Evolutionary conservation across 2,797 vertebrate species (phyloP), one percentile per base, ranked within the genome.

Genomic region (Delichon dasypus): DNA sequence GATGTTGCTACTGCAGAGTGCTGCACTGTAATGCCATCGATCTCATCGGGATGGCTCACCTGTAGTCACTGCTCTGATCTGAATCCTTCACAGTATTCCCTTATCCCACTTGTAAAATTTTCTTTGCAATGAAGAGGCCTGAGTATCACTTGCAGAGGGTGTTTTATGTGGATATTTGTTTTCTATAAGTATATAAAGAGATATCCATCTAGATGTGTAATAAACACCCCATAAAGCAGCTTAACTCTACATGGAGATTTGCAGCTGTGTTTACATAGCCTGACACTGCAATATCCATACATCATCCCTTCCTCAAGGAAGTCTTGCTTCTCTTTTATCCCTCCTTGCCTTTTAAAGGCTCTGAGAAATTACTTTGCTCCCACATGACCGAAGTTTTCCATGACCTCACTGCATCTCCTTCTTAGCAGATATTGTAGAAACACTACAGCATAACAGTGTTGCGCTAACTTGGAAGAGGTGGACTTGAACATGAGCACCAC

Each of bases 151-250:
- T 57, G 61, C 32, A 47, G 85, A 80, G 74, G 57, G 71, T 92
- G 64, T 85, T 97, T 96, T 96, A 95, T 96, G 92, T 85, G 71
- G 73, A 65, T 95, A 90, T 94, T 96, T 95, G 90, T 93, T 96
- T 95, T 93, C 79, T 81, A 4, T 94, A 95, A 94, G 88, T 92
- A 62, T 92, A 85, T 95, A 95, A 93, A 94, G 74, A 95, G 92
- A 96, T 95, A 94, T 87, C 91, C 70, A 94, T 94, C 94, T 96
- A 94, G 73, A 84, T 94, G 53, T 89, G 81, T 89, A 95, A 97
- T 96, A 94, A 96, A 97, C 76, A 93, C 74, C 42, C 85, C 85
- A 89, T 96, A 96, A 96, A 96, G 88, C 78, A 93, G 79, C 88
- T 94, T 95, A 90, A 83, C 87, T 95, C 91, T 91, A 71, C 71